These are phyloP conservation scores for Drosophila saltans DNA, from an alignment of 1,140 invertebrate species.

Conservation along the genomic window DNA sequence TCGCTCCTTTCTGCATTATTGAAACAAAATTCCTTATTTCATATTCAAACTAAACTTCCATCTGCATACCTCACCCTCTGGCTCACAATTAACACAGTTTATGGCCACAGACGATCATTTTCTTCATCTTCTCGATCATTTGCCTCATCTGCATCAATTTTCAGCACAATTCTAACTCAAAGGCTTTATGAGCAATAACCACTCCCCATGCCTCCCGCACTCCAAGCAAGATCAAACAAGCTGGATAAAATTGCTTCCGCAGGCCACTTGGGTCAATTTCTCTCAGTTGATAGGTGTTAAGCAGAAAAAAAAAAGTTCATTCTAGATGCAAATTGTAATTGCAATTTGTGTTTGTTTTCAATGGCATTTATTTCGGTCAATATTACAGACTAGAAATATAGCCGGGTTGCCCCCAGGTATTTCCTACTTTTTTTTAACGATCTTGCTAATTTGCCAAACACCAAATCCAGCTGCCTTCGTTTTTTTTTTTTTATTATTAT, in stretches of 20 bases:
- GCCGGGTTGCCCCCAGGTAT: not conserved
- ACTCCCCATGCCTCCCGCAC: constrained; percentile 1
- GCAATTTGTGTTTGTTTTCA: constrained; percentile 30
- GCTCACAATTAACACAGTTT: constrained; percentile 17
- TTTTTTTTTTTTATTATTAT: constrained; percentile 20
- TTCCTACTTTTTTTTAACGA: constrained; percentile 18
- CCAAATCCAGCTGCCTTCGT: constrained; percentile 16
- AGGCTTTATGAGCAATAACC: constrained; percentile 11
- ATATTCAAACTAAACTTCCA: not conserved
- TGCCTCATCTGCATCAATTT: constrained; percentile 21
- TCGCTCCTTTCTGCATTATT: not conserved
- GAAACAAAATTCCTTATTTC: constrained; percentile 1
- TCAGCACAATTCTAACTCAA: constrained; percentile 21
- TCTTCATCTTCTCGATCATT: constrained; percentile 8
- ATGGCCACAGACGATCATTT: constrained; percentile 1
- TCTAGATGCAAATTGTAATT: constrained; percentile 12
- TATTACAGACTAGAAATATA: constrained; percentile 5
- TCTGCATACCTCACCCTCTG: not conserved
- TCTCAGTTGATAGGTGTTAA: constrained; percentile 16
- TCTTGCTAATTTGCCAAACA: constrained; percentile 26
- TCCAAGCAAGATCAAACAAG: constrained; percentile 16
- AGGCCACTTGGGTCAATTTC: constrained; percentile 7
- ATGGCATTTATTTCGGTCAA: constrained; percentile 23
- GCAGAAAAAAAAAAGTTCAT: constrained; percentile 7
- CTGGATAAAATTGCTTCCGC: constrained; percentile 8